These are phyloP conservation scores for Linhomoeus sp. DNA, from an alignment of 2,888 invertebrate species.

Conservation along the genomic window DNA sequence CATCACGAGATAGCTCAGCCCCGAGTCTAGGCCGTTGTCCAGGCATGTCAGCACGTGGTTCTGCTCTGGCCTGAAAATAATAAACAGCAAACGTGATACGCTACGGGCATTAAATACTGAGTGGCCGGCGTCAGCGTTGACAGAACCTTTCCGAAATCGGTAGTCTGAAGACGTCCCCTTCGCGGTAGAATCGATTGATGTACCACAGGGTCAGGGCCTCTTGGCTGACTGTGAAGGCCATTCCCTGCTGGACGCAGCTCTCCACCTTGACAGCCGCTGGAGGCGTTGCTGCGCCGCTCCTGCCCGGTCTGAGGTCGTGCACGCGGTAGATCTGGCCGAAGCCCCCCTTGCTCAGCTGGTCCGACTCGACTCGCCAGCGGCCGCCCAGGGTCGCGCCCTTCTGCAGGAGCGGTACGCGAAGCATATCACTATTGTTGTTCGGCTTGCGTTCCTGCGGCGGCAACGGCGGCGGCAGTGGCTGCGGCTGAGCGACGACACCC, in stretches of 20 bases:
- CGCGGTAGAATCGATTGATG: no score
- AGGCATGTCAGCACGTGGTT: no score
- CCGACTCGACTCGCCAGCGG: not conserved
- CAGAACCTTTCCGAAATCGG: not conserved
- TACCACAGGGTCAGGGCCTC: not conserved
- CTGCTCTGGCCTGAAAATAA: no score
- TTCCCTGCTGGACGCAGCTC: not conserved
- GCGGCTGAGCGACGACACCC: no score
- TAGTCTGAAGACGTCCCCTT: no score
- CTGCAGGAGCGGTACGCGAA: not conserved
- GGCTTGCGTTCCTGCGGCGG: no score
- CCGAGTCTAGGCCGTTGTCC: not conserved
- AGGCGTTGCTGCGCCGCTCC: not conserved
- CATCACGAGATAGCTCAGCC: slow-evolving; percentile 6
- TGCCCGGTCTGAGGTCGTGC: not conserved
- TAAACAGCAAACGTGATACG: no score
- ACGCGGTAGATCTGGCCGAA: not conserved
- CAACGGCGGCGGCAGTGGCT: no score
- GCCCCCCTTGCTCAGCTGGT: not conserved
- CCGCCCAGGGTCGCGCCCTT: not conserved
- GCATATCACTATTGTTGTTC: no score
- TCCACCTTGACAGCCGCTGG: not conserved
- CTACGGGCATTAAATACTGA: not conserved
- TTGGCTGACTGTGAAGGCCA: not conserved
- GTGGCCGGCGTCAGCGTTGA: not conserved